phyloP scores from a whole-genome alignment of 30 jellyfish, hydroid and myxozoan genomes.

The Turritopsis rubra region DNA sequence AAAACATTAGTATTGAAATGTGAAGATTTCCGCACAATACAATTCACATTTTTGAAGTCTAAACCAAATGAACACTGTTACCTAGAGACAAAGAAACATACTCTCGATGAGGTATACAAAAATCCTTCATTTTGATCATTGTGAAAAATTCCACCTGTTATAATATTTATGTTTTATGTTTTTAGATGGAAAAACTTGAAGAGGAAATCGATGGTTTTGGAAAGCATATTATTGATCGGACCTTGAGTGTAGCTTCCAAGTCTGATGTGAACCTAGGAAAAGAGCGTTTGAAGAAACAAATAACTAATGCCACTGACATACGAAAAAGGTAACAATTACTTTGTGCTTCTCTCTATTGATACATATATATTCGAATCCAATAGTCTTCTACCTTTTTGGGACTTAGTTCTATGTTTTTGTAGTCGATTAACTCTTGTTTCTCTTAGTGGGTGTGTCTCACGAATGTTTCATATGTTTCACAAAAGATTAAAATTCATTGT shows the following conservation, averaged over 20 bases:
- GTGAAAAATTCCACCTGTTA: background rate
- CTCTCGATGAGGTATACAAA: conserved; percentile 26
- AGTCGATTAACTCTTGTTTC: background rate
- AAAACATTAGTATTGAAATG: conserved; percentile 69
- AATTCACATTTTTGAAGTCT: conserved; percentile 70
- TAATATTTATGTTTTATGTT: background rate
- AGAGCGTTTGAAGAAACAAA: conserved; percentile 8
- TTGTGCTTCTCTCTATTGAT: background rate
- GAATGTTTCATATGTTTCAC: conserved; percentile 63
- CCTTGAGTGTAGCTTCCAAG: conserved; percentile 34
- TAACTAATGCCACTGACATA: conserved; percentile 3
- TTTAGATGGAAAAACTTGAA: conserved; percentile 34
- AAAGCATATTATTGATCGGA: conserved; percentile 26
- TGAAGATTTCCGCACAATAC: conserved; percentile 78
- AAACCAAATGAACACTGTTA: conserved; percentile 36
- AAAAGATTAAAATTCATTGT: conserved; percentile 55
- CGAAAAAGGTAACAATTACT: background rate
- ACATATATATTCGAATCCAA: background rate
- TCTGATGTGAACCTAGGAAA: conserved; percentile 27
- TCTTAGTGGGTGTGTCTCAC: conserved; percentile 56
- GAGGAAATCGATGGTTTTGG: conserved; percentile 22
- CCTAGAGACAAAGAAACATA: conserved; percentile 36
- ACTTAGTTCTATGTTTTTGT: background rate
- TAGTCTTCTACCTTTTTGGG: background rate
- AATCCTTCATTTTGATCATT: background rate